These are phyloP conservation scores for Cataglyphis albicans DNA, from an alignment of 2,888 invertebrate genomes.

Conservation along the genomic window DNA sequence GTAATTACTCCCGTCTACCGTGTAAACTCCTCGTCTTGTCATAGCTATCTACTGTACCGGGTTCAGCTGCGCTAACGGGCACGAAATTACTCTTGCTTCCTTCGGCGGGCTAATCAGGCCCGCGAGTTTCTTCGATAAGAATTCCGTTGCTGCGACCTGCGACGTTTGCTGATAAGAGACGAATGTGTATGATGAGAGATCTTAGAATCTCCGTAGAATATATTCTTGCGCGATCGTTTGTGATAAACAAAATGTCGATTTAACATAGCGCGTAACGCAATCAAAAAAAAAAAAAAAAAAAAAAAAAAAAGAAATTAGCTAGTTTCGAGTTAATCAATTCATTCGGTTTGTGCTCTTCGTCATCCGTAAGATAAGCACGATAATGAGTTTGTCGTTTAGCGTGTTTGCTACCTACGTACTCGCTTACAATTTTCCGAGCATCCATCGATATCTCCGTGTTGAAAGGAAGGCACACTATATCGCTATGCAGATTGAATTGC, in stretches of 20 bases:
- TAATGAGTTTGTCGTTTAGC: constrained; percentile 22
- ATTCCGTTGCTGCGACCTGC: constrained; percentile 62
- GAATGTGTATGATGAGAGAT: constrained; percentile 21
- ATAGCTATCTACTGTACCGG: constrained; percentile 81
- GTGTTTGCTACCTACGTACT: background rate
- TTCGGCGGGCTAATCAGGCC: constrained; percentile 83
- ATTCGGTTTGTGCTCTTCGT: background rate
- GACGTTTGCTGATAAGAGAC: constrained; percentile 23
- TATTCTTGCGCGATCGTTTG: background rate
- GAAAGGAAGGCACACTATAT: constrained; percentile 47
- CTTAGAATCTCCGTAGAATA: background rate
- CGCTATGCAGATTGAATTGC: constrained; percentile 65
- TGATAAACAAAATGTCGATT: background rate
- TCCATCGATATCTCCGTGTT: constrained; percentile 43
- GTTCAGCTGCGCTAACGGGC: constrained; percentile 80
- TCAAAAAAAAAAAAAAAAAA: background rate
- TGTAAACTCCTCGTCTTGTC: constrained; percentile 82
- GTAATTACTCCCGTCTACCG: constrained; percentile 84
- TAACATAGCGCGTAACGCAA: background rate
- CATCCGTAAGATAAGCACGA: constrained; percentile 30
- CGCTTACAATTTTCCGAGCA: constrained; percentile 35
- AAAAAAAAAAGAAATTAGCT: too few relatives aligned
- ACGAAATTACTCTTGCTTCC: constrained; percentile 84
- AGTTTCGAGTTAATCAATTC: constrained; percentile 24
- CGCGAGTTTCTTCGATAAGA: constrained; percentile 77